Evolutionary conservation across 2,888 invertebrate genomes (phyloP).

Genomic region (Xanthorhoe designata): DNA sequence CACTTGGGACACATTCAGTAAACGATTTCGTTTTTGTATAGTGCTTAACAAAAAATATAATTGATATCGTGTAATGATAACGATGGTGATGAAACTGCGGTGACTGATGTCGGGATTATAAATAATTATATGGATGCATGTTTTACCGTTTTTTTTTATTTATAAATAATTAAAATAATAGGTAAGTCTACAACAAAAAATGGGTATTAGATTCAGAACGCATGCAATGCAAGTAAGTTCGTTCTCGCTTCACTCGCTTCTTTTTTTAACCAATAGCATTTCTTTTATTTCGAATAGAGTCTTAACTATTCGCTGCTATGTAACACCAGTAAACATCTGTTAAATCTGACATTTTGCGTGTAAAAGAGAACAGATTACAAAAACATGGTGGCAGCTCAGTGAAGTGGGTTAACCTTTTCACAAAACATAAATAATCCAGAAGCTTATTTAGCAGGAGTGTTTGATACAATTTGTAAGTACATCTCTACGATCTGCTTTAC

Average conservation of each 20-base stretch:
- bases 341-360: conserved; percentile 16
- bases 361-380: conserved; percentile 47
- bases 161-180: too few species aligned
- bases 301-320: conserved; percentile 12
- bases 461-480: conserved; percentile 83
- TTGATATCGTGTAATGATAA: too few species aligned
- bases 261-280: conserved; percentile 6
- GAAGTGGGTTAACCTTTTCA: conserved; percentile 71
- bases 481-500: conserved; percentile 14
- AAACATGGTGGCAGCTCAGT: conserved; percentile 84
- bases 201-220: not conserved
- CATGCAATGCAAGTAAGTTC: not conserved
- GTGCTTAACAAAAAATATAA: too few species aligned
- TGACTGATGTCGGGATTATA: too few species aligned
- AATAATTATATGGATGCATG: too few species aligned
- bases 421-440: conserved; percentile 74
- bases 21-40: not conserved
- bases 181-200: too few species aligned
- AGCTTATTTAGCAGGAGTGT: conserved; percentile 84
- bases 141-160: too few species aligned
- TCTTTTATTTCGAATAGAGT: not conserved
- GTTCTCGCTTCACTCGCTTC: not conserved
- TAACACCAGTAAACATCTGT: conserved; percentile 5
- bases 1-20: not conserved
- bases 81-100: too few species aligned